Percentiles rank a stretch among this genome's conserved stretches.
phyloP scores from a whole-genome alignment of 2,797 vertebrate genomes.

The Karalla daura region DNA sequence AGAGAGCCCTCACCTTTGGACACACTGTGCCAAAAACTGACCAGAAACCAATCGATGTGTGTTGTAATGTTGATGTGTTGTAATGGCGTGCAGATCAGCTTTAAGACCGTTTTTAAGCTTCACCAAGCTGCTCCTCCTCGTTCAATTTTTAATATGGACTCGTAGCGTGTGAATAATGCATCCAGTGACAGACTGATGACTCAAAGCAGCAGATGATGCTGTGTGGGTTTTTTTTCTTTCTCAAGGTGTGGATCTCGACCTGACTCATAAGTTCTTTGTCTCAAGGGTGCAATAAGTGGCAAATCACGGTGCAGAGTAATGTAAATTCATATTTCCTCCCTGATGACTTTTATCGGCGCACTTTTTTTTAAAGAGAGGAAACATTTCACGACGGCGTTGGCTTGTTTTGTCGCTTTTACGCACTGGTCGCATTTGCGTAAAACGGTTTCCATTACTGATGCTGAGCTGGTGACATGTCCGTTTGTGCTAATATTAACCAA shows the following conservation, averaged over 20 bases:
- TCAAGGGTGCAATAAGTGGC: neutral
- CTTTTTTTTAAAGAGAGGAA: neutral
- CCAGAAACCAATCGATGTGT: too few relatives aligned
- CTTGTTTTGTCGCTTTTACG: conserved; percentile 36
- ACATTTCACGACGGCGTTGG: neutral
- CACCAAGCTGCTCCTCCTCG: neutral
- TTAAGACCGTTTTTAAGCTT: neutral
- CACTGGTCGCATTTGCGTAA: conserved; percentile 32
- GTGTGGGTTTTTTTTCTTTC: conserved; percentile 4
- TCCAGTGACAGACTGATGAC: neutral
- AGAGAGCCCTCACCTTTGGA: too few relatives aligned
- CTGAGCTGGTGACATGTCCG: neutral
- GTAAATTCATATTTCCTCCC: conserved; percentile 4
- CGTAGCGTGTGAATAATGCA: neutral
- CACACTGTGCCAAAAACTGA: too few relatives aligned
- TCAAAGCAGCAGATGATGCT: neutral
- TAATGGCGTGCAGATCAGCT: neutral
- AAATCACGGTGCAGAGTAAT: neutral
- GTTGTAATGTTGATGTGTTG: too few relatives aligned
- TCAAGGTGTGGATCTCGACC: conserved; percentile 2
- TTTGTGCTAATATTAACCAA: conserved; percentile 25
- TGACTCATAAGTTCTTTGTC: conserved; percentile 3
- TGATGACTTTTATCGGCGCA: neutral
- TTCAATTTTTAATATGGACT: neutral
- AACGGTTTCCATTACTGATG: conserved; percentile 8